phyloP scores from a whole-genome alignment of 2,113 vertebrate genomes.

The Rhipidura dahli region DNA sequence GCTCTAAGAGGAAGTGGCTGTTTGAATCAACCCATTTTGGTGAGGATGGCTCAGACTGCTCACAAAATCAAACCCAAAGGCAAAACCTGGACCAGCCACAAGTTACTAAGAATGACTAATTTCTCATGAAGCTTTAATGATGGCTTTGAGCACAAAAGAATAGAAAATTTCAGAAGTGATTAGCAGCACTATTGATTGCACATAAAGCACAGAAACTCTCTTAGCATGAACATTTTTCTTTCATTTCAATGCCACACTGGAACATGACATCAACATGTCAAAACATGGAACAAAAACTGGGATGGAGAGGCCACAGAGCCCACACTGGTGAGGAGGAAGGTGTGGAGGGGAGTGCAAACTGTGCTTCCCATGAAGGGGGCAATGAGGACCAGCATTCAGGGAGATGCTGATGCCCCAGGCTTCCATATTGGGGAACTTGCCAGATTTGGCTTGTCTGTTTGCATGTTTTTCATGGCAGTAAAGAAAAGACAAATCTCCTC shows the following conservation, averaged over 20 bases:
- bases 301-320: background rate
- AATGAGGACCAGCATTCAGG: background rate
- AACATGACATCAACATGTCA: accelerated
- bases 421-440: accelerated
- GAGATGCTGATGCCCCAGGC: background rate
- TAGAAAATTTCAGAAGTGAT: background rate
- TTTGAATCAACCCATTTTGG: background rate
- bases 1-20: background rate
- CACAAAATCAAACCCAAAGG: background rate
- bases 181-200: background rate
- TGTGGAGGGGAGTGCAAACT: background rate
- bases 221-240: background rate
- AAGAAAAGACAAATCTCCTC: background rate
- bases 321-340: background rate
- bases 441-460: too few species aligned
- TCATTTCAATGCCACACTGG: accelerated
- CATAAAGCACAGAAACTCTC: background rate
- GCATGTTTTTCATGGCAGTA: too few species aligned
- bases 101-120: background rate
- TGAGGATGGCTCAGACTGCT: background rate
- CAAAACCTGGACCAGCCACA: background rate
- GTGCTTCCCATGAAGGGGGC: background rate
- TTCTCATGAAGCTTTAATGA: background rate
- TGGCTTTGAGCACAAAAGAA: background rate
- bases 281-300: background rate